Evolutionary conservation across 2,888 invertebrate genomes (phyloP), one percentile per base, ranked within the genome.

Genomic region (Drosophila merina): DNA sequence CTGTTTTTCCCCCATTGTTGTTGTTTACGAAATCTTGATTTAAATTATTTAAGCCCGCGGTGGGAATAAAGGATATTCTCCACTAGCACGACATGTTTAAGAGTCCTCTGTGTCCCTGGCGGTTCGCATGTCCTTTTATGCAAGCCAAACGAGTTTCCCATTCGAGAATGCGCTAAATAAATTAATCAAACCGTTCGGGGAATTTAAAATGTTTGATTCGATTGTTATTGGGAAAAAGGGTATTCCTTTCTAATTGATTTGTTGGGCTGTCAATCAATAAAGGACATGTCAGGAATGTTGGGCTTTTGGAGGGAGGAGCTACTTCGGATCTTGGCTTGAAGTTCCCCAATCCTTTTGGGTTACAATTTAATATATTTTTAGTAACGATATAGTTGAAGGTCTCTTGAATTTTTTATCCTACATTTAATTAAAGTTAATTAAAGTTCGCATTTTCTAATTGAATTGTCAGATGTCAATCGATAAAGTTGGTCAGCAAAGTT

Each of bases 21-120:
- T 67, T 64, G 63, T 66, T 68, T 62, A 63, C 50, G 62, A 64
- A 64, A 75, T 84, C 85, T 71, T 50, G 82, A 78, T 84, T 81
- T 78, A 72, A 86, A 86, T 82, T 76, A 81, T 86, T 82, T 51
- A 82, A 78, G 48, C 59, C n/a, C 14, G 30, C 14, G 12, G 26
- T 26, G 25, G 63, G 54, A 40, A 68, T 48, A 54, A n/a, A 3
- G 56, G n/a, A 57, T 54, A 47, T 33, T 48, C 66, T 38, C 40
- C 33, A 40, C 42, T 72, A 58, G 74, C 81, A 86, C 84, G 87
- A 80, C 66, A 77, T 63, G 80, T 51, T 40, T 55, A 45, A 52
- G 60, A 60, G 72, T 69, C 60, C 57, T 58, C 54, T 57, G 20
- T 54, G 57, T 71, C 68, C 52, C 54, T 9, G 45, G 6, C 7